Conservation (phyloP, 2,113 vertebrate species). For the Agapornis roseicollis region DNA sequence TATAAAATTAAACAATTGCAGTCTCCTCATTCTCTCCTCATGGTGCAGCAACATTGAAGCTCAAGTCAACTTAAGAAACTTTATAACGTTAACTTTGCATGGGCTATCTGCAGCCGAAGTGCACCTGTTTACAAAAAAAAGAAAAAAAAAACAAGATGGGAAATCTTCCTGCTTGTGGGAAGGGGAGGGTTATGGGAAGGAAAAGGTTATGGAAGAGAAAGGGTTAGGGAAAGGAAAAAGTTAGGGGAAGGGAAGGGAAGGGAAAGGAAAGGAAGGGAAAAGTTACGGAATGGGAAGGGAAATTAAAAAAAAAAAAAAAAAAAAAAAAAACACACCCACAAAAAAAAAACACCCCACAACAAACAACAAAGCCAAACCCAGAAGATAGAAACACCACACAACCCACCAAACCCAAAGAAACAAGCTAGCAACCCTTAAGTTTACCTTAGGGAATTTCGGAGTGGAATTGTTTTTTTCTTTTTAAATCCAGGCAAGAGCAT, state of each 20-base stretch:
- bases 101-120: background rate
- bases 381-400: background rate
- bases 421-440: background rate
- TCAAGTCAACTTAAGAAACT: background rate
- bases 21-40: background rate
- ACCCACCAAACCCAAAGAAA: background rate
- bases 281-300: too few relatives aligned
- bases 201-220: background rate
- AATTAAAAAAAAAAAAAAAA: background rate
- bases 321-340: background rate
- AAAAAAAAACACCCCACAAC: too few relatives aligned
- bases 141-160: background rate
- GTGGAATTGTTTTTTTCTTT: background rate
- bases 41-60: background rate
- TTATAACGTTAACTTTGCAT: background rate
- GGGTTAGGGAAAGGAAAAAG: fast-evolving
- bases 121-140: background rate
- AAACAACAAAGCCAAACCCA: background rate
- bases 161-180: background rate
- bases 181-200: background rate
- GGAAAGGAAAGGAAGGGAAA: background rate
- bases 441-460: background rate
- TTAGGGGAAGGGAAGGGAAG: too few relatives aligned
- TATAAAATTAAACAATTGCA: background rate
- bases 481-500: background rate